These are phyloP conservation scores for Cacoxenus indagator DNA, from an alignment of 2,888 invertebrate genomes.

Conservation along the genomic window DNA sequence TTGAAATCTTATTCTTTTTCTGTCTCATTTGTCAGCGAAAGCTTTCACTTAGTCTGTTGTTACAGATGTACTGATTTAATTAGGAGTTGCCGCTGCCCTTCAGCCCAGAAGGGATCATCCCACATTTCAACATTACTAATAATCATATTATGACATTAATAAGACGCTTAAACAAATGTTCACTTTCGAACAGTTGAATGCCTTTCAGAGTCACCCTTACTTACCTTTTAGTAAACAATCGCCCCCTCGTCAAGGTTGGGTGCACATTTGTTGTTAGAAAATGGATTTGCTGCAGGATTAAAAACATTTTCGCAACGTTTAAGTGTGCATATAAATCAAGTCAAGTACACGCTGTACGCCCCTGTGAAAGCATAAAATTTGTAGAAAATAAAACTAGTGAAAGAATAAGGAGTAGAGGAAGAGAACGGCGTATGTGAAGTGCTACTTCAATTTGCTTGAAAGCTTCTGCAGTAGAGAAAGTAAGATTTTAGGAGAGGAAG, in stretches of 20 bases:
- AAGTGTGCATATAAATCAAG: constrained; percentile 54
- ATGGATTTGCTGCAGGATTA: constrained; percentile 51
- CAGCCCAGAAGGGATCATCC: background rate
- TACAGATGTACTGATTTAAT: no score
- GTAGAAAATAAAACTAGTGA: background rate
- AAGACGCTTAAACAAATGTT: constrained; percentile 59
- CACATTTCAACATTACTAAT: constrained; percentile 41
- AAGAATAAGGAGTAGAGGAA: background rate
- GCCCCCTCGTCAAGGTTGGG: constrained; percentile 39
- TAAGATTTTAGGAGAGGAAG: no score
- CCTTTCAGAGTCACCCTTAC: background rate
- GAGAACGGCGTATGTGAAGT: background rate
- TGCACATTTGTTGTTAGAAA: constrained; percentile 57
- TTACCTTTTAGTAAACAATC: no score
- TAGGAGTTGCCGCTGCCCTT: background rate
- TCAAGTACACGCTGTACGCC: background rate
- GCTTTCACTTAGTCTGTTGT: no score
- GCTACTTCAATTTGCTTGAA: background rate
- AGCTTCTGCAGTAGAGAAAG: background rate
- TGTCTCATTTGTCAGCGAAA: no score
- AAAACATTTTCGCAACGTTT: constrained; percentile 49
- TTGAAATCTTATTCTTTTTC: no score
- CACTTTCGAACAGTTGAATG: constrained; percentile 37
- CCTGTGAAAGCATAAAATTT: background rate
- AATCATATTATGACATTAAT: constrained; percentile 61